Conservation (phyloP, 2,888 invertebrate species). For the Helleia helle region DNA sequence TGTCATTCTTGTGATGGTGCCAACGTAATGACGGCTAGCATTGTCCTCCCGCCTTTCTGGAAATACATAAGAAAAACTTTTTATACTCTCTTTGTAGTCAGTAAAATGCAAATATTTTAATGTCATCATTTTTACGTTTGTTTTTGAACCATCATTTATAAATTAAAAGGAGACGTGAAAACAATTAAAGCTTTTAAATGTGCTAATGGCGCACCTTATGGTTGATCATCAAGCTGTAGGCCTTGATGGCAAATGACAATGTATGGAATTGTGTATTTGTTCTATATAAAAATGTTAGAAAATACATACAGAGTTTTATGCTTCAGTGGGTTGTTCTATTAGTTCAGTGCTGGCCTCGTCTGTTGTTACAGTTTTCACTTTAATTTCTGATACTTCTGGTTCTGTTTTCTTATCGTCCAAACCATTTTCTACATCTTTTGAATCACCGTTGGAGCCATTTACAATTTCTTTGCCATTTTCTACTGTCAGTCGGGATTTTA, state of each 20-base stretch:
- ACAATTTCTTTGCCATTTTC: conserved; percentile 42
- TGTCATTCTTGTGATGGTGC: conserved; percentile 59
- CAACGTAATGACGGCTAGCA: conserved; percentile 42
- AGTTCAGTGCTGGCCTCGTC: conserved; percentile 54
- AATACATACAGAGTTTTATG: conserved; percentile 46
- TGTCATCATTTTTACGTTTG: no score
- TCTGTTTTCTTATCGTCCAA: conserved; percentile 51
- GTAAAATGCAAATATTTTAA: no score
- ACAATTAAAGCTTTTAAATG: no score
- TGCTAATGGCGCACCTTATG: no score
- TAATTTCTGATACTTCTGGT: conserved; percentile 56
- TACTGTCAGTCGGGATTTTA: conserved; percentile 48
- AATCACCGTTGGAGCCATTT: conserved; percentile 27
- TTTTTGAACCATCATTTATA: no score
- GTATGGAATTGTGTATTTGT: no score
- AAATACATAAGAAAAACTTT: conserved; percentile 22
- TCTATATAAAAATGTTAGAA: no score
- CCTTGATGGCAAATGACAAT: no score
- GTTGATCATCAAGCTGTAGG: no score
- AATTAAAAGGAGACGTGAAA: no score
- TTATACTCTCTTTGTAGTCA: no score
- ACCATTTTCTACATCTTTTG: conserved; percentile 34
- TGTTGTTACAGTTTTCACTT: conserved; percentile 71
- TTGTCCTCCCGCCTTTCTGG: conserved; percentile 33
- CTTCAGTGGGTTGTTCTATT: conserved; percentile 67